These are phyloP conservation scores for Carettochelys insculpta DNA, from an alignment of 2,113 vertebrate genomes.

Conservation along the genomic window DNA sequence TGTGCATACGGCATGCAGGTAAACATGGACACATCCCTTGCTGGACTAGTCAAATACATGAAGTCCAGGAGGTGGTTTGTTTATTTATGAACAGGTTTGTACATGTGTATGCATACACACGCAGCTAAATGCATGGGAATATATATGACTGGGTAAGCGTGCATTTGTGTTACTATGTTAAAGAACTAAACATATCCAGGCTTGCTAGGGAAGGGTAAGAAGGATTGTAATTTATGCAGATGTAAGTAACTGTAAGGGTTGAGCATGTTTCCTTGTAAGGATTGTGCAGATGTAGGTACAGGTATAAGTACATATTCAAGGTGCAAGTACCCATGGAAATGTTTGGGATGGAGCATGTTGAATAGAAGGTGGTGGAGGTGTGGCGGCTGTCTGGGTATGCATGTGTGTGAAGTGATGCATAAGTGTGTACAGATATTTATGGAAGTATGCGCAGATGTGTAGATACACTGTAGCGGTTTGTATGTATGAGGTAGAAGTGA, in stretches of 20 bases:
- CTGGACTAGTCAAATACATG: not conserved
- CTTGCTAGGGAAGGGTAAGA: too few species aligned
- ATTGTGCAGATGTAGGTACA: accelerated
- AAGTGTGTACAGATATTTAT: not conserved
- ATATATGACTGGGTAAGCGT: not conserved
- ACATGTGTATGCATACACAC: not conserved
- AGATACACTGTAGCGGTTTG: not conserved
- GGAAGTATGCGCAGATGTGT: not conserved
- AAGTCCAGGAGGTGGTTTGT: not conserved
- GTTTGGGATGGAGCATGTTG: not conserved
- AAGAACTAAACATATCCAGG: too few species aligned
- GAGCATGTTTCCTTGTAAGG: not conserved
- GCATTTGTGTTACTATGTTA: not conserved
- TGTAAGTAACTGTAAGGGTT: not conserved
- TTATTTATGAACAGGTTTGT: not conserved
- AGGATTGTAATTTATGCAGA: too few species aligned
- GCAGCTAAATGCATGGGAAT: too few species aligned
- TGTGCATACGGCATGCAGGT: not conserved
- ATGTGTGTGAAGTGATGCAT: accelerated
- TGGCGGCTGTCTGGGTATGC: not conserved
- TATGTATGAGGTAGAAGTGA: not conserved
- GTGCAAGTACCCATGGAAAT: not conserved
- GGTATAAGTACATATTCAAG: not conserved
- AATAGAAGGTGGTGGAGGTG: not conserved
- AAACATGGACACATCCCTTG: not conserved